phyloP scores from a whole-genome alignment of 2,113 vertebrate genomes.

The Oncorhynchus keta region DNA sequence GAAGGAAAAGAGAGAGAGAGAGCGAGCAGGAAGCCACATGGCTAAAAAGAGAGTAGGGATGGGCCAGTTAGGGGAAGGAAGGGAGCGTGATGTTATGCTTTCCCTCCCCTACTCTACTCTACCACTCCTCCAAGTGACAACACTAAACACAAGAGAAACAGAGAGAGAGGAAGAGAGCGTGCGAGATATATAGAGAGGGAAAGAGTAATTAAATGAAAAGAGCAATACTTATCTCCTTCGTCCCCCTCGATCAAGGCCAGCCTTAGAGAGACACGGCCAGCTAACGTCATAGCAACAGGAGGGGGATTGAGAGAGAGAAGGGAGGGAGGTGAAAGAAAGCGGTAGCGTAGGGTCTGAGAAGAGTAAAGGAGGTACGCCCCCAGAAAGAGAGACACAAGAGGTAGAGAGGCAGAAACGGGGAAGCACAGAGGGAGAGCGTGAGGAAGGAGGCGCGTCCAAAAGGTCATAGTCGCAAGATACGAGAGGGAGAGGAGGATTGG shows the following conservation, averaged over 20 bases:
- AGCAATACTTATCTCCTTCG: slow-evolving; percentile 68
- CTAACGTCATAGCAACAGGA: slow-evolving; percentile 73
- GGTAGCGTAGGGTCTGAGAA: slow-evolving; percentile 5
- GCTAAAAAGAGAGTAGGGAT: not conserved
- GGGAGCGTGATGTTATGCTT: no score
- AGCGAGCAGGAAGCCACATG: slow-evolving; percentile 9
- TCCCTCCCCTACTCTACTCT: no score
- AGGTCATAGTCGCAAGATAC: slow-evolving; percentile 9
- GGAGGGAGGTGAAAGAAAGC: slow-evolving; percentile 1
- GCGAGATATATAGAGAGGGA: slow-evolving; percentile 23
- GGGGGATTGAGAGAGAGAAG: not conserved
- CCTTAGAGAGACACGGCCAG: slow-evolving; percentile 61
- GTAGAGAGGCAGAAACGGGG: slow-evolving; percentile 24
- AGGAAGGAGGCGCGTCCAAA: slow-evolving; percentile 19
- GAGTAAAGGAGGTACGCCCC: slow-evolving; percentile 8
- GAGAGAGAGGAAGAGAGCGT: not conserved
- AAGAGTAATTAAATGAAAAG: slow-evolving; percentile 68
- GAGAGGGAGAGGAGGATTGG: slow-evolving; percentile 36
- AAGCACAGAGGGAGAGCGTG: not conserved
- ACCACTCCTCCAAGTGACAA: not conserved
- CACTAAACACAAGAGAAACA: slow-evolving; percentile 22
- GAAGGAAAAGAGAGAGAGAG: slow-evolving; percentile 19
- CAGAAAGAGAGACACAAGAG: slow-evolving; percentile 37
- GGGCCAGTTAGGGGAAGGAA: not conserved
- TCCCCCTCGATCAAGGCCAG: slow-evolving; percentile 65